Conservation (phyloP, 2,888 invertebrate genomes). For the Drosophila fungiperda region DNA sequence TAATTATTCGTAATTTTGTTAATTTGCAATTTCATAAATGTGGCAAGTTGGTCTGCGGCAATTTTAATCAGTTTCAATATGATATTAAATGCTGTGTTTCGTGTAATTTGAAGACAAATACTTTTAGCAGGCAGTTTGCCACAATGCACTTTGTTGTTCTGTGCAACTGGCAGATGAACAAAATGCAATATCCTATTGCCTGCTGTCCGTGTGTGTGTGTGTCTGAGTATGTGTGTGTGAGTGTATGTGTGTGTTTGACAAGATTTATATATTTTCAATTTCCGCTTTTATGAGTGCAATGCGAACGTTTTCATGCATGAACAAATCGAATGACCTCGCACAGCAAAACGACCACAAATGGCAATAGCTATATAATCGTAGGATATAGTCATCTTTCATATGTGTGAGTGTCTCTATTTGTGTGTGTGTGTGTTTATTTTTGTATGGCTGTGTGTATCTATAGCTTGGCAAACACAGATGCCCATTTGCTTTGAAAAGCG, state of each 20-base stretch:
- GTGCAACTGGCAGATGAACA: slow-evolving; percentile 30
- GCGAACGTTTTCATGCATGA: slow-evolving; percentile 76
- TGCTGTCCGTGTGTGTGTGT: neutral
- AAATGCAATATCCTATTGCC: slow-evolving; percentile 65
- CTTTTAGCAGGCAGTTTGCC: slow-evolving; percentile 27
- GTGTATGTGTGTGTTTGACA: slow-evolving; percentile 23
- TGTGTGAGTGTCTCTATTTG: neutral
- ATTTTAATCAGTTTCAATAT: slow-evolving; percentile 9
- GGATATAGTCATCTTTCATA: slow-evolving; percentile 23
- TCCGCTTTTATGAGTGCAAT: slow-evolving; percentile 71
- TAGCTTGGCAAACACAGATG: slow-evolving; percentile 12
- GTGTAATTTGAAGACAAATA: slow-evolving; percentile 30
- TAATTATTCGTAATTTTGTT: neutral
- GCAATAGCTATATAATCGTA: slow-evolving; percentile 58
- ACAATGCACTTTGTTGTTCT: slow-evolving; percentile 32
- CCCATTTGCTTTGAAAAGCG: slow-evolving; percentile 29
- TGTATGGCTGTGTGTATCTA: neutral
- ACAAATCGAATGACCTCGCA: slow-evolving; percentile 64
- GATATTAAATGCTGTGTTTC: slow-evolving; percentile 2
- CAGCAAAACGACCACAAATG: slow-evolving; percentile 43
- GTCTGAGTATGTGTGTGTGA: neutral
- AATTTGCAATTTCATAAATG: neutral
- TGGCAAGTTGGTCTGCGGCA: neutral
- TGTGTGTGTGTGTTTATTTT: neutral
- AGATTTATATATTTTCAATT: slow-evolving; percentile 77